Evolutionary conservation across 2,113 vertebrate species (phyloP).

Genomic region (Corythaeola cristata): DNA sequence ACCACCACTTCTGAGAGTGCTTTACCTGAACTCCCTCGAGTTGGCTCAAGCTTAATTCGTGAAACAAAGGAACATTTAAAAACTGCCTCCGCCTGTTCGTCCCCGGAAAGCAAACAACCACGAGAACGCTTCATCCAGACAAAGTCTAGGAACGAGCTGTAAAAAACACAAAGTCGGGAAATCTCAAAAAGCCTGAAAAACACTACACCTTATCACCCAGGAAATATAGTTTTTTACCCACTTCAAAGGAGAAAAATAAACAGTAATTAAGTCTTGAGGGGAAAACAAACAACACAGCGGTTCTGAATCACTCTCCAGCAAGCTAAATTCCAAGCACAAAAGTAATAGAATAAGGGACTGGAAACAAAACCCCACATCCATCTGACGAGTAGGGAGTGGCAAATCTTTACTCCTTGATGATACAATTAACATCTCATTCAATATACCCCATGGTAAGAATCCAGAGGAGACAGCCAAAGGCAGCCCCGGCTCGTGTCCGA

Average conservation of each 20-base stretch:
- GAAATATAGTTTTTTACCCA: background rate
- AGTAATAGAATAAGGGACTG: background rate
- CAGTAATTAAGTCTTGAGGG: background rate
- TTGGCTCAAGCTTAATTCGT: background rate
- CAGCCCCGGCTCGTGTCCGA: background rate
- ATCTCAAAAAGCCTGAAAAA: background rate
- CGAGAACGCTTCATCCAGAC: background rate
- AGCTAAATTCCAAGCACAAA: background rate
- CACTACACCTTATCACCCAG: background rate
- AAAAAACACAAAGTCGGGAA: background rate
- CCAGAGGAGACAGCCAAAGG: background rate
- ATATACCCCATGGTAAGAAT: background rate
- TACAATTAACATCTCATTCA: background rate
- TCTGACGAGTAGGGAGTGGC: too few species aligned
- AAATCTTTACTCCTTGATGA: too few species aligned
- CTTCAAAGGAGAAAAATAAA: background rate
- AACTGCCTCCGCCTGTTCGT: background rate
- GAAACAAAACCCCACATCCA: too few species aligned
- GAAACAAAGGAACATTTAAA: background rate
- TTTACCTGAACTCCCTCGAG: background rate
- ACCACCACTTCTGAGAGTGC: accelerated
- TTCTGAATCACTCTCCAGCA: background rate
- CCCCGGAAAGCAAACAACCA: background rate
- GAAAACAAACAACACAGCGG: background rate
- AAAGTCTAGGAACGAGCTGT: background rate